phyloP scores from a whole-genome alignment of 2,113 vertebrate species.

The Platysteira castanea region DNA sequence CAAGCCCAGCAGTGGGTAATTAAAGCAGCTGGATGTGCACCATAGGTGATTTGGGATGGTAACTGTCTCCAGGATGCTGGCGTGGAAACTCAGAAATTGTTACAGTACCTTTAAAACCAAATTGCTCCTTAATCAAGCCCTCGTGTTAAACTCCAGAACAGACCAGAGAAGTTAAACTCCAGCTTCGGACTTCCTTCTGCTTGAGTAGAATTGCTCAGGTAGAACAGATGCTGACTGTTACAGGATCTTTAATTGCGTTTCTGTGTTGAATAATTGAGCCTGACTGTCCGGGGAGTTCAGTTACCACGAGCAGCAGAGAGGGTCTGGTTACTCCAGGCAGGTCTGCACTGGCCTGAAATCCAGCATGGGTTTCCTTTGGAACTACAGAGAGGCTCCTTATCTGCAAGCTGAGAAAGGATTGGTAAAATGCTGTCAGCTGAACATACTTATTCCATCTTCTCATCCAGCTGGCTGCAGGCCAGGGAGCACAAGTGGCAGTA shows the following conservation, averaged over 20 bases:
- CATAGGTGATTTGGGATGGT: background rate
- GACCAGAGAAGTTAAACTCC: background rate
- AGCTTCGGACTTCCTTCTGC: background rate
- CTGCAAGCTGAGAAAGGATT: constrained; percentile 28
- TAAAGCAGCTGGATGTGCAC: background rate
- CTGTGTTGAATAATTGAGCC: constrained; percentile 79
- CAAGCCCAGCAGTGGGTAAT: background rate
- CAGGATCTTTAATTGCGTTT: constrained; percentile 68
- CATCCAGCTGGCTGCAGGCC: constrained; percentile 5
- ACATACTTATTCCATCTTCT: constrained; percentile 20
- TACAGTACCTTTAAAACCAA: background rate
- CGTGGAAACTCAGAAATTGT: background rate
- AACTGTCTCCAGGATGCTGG: background rate
- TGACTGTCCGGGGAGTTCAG: constrained; percentile 39
- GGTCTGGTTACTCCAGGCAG: constrained; percentile 66
- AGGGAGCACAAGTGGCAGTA: background rate
- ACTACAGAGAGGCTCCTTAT: background rate
- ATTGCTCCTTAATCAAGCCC: background rate
- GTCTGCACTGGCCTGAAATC: background rate
- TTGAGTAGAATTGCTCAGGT: background rate
- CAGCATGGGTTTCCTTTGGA: background rate
- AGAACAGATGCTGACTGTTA: constrained; percentile 41
- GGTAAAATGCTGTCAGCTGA: constrained; percentile 24
- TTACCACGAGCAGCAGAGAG: constrained; percentile 64
- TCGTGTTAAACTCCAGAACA: background rate